phyloP scores from a whole-genome alignment of 2,888 invertebrate genomes.

The Isoperla grammatica region DNA sequence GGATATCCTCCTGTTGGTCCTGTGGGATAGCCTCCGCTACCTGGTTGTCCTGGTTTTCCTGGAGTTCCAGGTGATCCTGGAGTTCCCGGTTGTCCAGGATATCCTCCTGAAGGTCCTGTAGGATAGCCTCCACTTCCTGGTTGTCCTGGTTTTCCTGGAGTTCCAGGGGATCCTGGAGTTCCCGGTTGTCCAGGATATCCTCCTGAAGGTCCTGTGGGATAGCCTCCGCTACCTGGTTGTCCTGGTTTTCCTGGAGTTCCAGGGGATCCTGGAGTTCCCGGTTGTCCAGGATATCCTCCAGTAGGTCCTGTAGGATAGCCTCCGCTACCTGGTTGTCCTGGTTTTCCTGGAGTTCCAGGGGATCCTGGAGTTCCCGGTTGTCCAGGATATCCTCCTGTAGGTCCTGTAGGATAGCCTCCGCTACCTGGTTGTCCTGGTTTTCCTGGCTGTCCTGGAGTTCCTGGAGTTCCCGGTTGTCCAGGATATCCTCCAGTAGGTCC shows the following conservation, averaged over 20 bases:
- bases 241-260: conserved; percentile 22
- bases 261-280: conserved; percentile 24
- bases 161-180: conserved; percentile 26
- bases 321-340: conserved; percentile 32
- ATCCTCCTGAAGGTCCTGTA: neutral
- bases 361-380: conserved; percentile 16
- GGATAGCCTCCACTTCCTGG: conserved; percentile 14
- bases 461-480: conserved; percentile 22
- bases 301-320: conserved; percentile 10
- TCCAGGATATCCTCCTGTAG: neutral
- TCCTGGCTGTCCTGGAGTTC: conserved; percentile 19
- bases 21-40: too few relatives aligned
- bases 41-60: conserved; percentile 14
- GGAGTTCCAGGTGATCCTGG: conserved; percentile 37
- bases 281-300: conserved; percentile 26
- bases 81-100: conserved; percentile 35
- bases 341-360: conserved; percentile 31
- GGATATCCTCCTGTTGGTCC: too few relatives aligned
- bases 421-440: conserved; percentile 21
- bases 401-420: conserved; percentile 4
- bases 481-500: conserved; percentile 25
- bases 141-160: conserved; percentile 29
- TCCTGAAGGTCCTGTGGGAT: conserved; percentile 24
- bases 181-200: conserved; percentile 29
- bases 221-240: conserved; percentile 22